Evolutionary conservation across 2,888 invertebrate species (phyloP), one percentile per base, ranked within the genome.

Genomic region (Orthosia incerta): DNA sequence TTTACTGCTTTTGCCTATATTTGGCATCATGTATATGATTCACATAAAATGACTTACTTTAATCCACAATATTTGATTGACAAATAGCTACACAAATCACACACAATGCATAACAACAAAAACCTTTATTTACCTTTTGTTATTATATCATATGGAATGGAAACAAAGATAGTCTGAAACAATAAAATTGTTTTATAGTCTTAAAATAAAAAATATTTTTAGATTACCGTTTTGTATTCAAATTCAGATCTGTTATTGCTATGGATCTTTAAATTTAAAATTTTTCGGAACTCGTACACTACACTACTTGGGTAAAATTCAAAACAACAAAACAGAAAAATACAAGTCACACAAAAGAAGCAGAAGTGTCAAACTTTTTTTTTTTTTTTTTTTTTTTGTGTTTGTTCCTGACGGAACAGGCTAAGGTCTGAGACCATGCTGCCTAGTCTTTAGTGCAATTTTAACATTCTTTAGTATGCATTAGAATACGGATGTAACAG

Each of bases 251-350:
- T 60, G 45, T 60, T 20, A 60, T 64, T 26, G 13, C 15, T 65
- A 51, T 0, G 20, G n/a, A 46, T 56, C n/a, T 62, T 51, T 50
- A 31, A 74, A 69, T 57, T 77, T 71, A 67, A 50, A 45, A 66
- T 66, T n/a, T 64, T 48, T 15, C 0, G 57, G 26, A 68, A 18
- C 69, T 39, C 39, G 39, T 31, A 70, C 69, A 63, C 46, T 51
- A 26, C 57, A 76, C n/a, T 70, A 79, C 66, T 70, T 57, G 64
- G 65, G 48, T 65, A 75, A 73, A 77, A 62, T 86, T 69, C 72
- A 66, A 86, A 86, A 80, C 83, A 81, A 88, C 83, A 81, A 88
- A 78, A 83, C 81, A 83, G 79, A 80, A 86, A 84, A 82, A 74
- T 71, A 85, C 88, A 86, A 86, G 85, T 88, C 87, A 88, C 74